A percentile compares a stretch with the other conserved stretches of the same genome.
These are phyloP conservation scores for Oceanodroma leucorhoa DNA, from an alignment of 2,797 vertebrate genomes.

Conservation along the genomic window DNA sequence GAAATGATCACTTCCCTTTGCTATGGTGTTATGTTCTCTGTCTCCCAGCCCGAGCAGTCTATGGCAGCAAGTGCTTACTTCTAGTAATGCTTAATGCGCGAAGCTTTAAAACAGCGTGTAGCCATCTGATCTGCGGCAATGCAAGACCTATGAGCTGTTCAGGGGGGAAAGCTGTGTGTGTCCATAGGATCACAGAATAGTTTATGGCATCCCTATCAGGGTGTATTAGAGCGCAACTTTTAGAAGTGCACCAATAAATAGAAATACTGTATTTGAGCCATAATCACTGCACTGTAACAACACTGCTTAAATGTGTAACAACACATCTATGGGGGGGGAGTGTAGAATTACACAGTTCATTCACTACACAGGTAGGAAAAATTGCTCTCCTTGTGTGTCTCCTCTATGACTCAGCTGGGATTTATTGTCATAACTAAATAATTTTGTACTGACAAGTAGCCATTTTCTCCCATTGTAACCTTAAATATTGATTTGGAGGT, in stretches of 20 bases:
- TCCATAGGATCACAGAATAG: background rate
- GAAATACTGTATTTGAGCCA: background rate
- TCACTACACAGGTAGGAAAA: slow-evolving; percentile 18
- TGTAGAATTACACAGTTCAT: background rate
- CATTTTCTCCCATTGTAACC: background rate
- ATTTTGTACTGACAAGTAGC: background rate
- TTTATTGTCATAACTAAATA: slow-evolving; percentile 23
- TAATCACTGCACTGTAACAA: background rate
- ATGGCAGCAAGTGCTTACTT: background rate
- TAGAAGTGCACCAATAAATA: background rate
- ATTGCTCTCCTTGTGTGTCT: background rate
- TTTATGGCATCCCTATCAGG: background rate
- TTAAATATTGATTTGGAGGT: background rate
- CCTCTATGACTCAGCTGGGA: slow-evolving; percentile 4
- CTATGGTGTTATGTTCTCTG: background rate
- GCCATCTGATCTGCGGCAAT: background rate
- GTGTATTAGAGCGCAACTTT: background rate
- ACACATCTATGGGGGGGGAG: background rate
- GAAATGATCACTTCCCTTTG: background rate
- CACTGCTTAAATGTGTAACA: background rate
- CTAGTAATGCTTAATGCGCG: background rate
- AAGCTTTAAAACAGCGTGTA: accelerated
- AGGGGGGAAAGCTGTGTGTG: background rate
- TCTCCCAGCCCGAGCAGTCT: background rate
- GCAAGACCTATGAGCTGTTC: background rate